Percentiles rank a stretch among this genome's conserved stretches.
Conservation (phyloP, 2,888 invertebrate species). For the Oscheius sp. region DNA sequence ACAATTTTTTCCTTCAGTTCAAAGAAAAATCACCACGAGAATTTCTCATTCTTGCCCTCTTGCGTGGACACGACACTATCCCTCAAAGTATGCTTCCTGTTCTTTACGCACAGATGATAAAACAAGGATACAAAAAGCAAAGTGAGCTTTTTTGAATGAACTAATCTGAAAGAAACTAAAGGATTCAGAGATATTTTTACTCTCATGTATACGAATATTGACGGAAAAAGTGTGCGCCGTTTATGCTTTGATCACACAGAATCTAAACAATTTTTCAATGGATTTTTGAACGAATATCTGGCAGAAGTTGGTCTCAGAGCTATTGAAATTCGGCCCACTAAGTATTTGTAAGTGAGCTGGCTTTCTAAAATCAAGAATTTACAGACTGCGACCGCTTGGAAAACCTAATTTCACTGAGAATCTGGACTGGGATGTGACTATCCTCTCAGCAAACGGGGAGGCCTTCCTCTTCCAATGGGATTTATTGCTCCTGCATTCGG, state of each 20-base stretch:
- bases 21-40: neutral
- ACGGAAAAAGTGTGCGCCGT: neutral
- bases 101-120: neutral
- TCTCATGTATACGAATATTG: too few relatives aligned
- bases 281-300: neutral
- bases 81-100: neutral
- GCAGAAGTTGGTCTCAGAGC: neutral
- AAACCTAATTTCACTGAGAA: neutral
- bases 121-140: neutral
- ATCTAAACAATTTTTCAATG: neutral
- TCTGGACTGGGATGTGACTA: neutral
- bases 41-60: neutral
- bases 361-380: neutral
- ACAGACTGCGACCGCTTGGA: neutral
- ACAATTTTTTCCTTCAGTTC: too few relatives aligned
- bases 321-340: neutral
- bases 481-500: constrained; percentile 4
- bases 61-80: neutral
- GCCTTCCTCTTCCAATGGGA: neutral
- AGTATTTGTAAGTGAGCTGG: neutral
- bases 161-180: neutral
- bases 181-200: neutral
- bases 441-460: neutral
- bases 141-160: neutral
- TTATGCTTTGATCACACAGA: neutral